Evolutionary conservation across 2,888 invertebrate species (phyloP).

Genomic region (Cloeon dipterum): DNA sequence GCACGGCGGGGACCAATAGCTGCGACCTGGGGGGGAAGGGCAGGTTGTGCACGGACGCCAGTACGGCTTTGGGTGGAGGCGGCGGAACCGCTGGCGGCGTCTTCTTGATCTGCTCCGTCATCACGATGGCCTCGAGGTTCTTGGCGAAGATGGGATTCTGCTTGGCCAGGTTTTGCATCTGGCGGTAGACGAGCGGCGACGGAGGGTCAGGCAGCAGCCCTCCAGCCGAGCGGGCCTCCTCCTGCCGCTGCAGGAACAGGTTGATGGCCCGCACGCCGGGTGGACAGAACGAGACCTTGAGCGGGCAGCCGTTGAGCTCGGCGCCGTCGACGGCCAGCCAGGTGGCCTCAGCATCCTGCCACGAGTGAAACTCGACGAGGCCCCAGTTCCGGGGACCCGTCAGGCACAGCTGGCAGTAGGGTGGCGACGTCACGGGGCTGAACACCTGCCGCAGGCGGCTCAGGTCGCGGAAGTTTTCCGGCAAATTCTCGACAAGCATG

Average conservation of each 20-base stretch:
- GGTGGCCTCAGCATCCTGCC: constrained; percentile 16
- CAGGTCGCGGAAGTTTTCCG: constrained; percentile 18
- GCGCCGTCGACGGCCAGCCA: constrained; percentile 12
- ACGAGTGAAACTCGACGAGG: constrained; percentile 19
- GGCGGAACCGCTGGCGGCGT: too few species aligned
- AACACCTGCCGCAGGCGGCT: constrained; percentile 19
- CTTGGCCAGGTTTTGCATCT: constrained; percentile 19
- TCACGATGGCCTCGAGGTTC: constrained; percentile 15
- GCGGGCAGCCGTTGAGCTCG: constrained; percentile 13
- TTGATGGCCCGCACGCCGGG: constrained; percentile 21
- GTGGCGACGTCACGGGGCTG: constrained; percentile 18
- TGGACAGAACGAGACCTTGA: constrained; percentile 20
- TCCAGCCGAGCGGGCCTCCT: constrained; percentile 11
- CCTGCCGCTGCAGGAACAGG: constrained; percentile 19
- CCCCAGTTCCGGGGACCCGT: constrained; percentile 22
- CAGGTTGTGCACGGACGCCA: too few species aligned
- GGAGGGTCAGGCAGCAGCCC: constrained; percentile 17
- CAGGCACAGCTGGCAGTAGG: constrained; percentile 23
- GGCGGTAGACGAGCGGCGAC: constrained; percentile 14
- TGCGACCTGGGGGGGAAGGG: too few species aligned
- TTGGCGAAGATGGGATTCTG: constrained; percentile 17
- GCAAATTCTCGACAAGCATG: constrained; percentile 20
- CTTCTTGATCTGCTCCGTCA: too few species aligned
- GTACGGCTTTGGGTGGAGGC: too few species aligned
- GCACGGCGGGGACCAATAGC: too few species aligned